phyloP scores from a whole-genome alignment of 2,113 vertebrate species.

The Etheostoma spectabile region DNA sequence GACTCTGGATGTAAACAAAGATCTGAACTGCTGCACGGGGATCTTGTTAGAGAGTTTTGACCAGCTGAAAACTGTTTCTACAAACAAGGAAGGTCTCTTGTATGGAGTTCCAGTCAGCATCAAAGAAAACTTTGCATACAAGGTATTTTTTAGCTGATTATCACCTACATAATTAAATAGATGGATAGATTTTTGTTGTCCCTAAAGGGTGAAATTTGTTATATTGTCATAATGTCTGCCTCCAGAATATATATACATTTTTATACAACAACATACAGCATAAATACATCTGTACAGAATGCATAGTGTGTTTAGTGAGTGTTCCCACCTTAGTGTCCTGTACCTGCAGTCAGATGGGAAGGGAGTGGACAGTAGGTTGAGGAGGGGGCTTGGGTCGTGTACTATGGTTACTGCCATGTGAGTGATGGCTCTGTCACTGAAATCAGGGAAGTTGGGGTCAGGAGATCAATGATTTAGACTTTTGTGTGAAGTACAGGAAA shows the following conservation, averaged over 20 bases:
- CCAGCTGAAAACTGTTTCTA: slow-evolving; percentile 79
- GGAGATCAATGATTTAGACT: no score
- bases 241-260: not conserved
- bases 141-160: slow-evolving; percentile 79
- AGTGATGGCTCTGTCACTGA: no score
- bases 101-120: slow-evolving; percentile 92
- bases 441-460: no score
- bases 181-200: not conserved
- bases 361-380: no score
- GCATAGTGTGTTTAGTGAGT: not conserved
- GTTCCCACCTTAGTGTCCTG: no score
- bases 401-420: no score
- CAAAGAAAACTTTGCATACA: slow-evolving; percentile 88
- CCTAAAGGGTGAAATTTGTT: not conserved
- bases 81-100: slow-evolving; percentile 83
- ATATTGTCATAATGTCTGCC: not conserved
- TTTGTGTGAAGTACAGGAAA: no score
- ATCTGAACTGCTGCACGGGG: slow-evolving; percentile 87
- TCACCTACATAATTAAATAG: not conserved
- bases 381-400: no score
- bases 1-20: slow-evolving; percentile 86
- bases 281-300: not conserved
- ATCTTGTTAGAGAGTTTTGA: slow-evolving; percentile 87
- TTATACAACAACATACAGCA: not conserved
- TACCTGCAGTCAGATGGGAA: no score